A percentile compares a stretch with the other conserved stretches of the same genome.
These are phyloP conservation scores for Dromas ardeola DNA, from an alignment of 2,113 vertebrate species.

Conservation along the genomic window DNA sequence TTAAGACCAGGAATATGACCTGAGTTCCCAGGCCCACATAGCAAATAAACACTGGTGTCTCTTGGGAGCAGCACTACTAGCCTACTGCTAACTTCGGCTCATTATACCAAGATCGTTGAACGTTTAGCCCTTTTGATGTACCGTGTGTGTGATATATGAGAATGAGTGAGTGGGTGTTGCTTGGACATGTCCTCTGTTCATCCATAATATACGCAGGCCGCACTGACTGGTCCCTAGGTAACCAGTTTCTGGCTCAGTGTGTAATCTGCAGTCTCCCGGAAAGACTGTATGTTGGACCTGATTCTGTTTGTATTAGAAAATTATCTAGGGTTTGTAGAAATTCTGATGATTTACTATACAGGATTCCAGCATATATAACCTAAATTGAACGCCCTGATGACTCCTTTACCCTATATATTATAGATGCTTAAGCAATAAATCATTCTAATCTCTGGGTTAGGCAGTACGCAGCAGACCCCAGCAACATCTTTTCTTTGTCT, in stretches of 20 bases:
- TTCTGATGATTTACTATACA: not conserved
- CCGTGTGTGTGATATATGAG: not conserved
- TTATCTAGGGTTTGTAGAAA: conserved; percentile 27
- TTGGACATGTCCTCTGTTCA: conserved; percentile 14
- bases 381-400: not conserved
- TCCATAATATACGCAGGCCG: not conserved
- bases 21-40: not conserved
- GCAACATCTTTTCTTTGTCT: not conserved
- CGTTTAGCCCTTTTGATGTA: not conserved
- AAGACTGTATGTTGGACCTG: not conserved
- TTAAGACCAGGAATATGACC: not conserved
- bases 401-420: not conserved
- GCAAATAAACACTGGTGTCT: not conserved
- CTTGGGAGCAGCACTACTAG: not conserved
- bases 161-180: conserved; percentile 31
- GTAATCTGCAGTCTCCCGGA: conserved; percentile 21
- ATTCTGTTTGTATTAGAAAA: conserved; percentile 25
- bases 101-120: not conserved
- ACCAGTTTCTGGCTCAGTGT: not conserved
- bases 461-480: not conserved
- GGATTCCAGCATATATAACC: not conserved
- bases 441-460: not conserved
- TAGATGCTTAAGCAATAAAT: not conserved
- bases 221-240: conserved; percentile 7
- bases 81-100: not conserved